phyloP scores from a whole-genome alignment of 2,113 vertebrate genomes.

The Pterocles burchelli region DNA sequence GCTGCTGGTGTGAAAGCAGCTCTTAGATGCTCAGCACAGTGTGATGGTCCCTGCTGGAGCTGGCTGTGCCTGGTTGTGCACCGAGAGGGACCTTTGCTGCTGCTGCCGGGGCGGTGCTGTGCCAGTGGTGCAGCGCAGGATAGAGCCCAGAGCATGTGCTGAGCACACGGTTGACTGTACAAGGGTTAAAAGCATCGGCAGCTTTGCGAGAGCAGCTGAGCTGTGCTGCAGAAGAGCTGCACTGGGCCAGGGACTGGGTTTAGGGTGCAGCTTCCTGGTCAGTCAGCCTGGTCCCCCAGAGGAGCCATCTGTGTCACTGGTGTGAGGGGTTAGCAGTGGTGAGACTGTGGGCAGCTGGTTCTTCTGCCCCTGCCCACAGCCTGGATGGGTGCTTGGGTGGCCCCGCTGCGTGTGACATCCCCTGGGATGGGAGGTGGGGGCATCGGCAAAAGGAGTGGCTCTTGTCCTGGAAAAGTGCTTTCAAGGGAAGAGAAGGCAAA shows the following conservation, averaged over 20 bases:
- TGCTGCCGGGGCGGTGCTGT: background rate
- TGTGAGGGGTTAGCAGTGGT: background rate
- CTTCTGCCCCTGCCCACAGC: background rate
- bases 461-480: background rate
- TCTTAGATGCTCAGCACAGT: background rate
- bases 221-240: background rate
- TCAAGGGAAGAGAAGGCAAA: background rate
- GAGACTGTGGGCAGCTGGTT: background rate
- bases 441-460: fast-evolving
- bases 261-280: background rate
- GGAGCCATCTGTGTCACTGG: background rate
- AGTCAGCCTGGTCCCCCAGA: background rate
- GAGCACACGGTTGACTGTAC: background rate
- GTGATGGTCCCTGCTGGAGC: background rate
- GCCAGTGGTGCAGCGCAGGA: background rate
- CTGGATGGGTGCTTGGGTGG: background rate
- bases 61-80: background rate
- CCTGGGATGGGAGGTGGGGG: fast-evolving
- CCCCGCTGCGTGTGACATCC: background rate
- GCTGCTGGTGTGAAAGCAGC: background rate
- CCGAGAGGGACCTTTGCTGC: background rate
- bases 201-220: background rate
- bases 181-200: background rate
- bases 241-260: background rate
- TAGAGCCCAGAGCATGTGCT: background rate